These are phyloP conservation scores for Thamnophis sirtalis DNA, from an alignment of 2,113 vertebrate species.

Conservation along the genomic window DNA sequence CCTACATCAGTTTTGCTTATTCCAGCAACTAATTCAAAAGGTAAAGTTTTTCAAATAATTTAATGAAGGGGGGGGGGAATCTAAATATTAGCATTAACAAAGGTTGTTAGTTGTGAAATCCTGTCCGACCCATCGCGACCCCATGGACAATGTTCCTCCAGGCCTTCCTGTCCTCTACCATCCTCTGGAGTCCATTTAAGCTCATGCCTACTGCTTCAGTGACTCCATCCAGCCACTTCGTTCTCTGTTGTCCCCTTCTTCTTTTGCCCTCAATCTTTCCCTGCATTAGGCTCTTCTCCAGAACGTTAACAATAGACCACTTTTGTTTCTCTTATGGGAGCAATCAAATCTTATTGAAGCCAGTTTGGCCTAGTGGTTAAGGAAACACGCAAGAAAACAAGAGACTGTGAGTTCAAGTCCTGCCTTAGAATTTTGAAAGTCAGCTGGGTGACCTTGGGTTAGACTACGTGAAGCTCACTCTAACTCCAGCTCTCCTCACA, in stretches of 20 bases:
- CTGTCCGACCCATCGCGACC: too few relatives aligned
- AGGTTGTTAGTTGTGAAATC: too few relatives aligned
- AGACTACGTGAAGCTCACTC: neutral
- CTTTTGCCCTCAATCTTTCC: too few relatives aligned
- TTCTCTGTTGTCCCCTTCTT: too few relatives aligned
- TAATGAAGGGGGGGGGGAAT: neutral
- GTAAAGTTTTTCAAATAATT: constrained; percentile 47
- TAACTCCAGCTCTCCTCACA: neutral
- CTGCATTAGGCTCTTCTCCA: too few relatives aligned
- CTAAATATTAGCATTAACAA: neutral
- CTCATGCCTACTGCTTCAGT: too few relatives aligned
- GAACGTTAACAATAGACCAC: neutral
- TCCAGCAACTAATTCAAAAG: constrained; percentile 59
- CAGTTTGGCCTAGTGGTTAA: neutral
- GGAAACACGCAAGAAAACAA: neutral
- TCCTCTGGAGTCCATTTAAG: too few relatives aligned
- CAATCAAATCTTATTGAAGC: neutral
- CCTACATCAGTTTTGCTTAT: constrained; percentile 66
- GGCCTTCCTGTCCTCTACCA: too few relatives aligned
- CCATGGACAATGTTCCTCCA: too few relatives aligned
- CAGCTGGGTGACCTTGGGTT: neutral
- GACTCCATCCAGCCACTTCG: too few relatives aligned
- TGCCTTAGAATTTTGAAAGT: neutral
- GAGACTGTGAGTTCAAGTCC: neutral
- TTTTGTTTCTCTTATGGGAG: neutral